Evolutionary conservation across 1,140 invertebrate genomes (phyloP).

Genomic region (Drosophila serrata): DNA sequence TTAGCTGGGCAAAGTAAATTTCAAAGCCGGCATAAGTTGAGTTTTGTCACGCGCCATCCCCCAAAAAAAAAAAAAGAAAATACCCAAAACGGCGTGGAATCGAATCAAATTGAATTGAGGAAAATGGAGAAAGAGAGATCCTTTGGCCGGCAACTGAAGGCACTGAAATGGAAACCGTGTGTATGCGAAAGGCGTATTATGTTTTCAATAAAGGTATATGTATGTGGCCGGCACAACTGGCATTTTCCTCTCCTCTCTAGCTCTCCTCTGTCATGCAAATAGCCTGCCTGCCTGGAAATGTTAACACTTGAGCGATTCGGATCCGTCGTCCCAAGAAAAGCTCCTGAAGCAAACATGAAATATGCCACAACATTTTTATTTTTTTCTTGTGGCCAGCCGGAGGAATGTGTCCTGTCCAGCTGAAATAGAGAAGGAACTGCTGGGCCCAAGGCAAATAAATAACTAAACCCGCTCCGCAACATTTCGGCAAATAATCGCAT

Average conservation of each 20-base stretch:
- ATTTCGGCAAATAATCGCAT: slow-evolving; percentile 83
- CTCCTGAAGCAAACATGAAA: slow-evolving; percentile 75
- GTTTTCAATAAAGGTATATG: slow-evolving; percentile 74
- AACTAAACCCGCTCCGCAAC: slow-evolving; percentile 69
- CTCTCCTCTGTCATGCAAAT: slow-evolving; percentile 68
- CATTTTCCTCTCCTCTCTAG: slow-evolving; percentile 21
- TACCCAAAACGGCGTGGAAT: slow-evolving; percentile 41
- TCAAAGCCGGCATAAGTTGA: slow-evolving; percentile 71
- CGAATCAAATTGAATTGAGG: slow-evolving; percentile 24
- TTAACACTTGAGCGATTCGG: slow-evolving; percentile 77
- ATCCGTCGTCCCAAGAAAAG: slow-evolving; percentile 52
- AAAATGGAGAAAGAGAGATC: slow-evolving; percentile 19
- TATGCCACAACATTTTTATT: slow-evolving; percentile 65
- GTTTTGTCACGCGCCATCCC: slow-evolving; percentile 68
- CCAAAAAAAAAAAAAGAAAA: no score
- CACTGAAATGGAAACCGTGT: slow-evolving; percentile 52
- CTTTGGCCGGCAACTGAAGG: slow-evolving; percentile 17
- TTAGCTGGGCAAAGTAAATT: slow-evolving; percentile 66
- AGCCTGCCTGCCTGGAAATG: slow-evolving; percentile 62
- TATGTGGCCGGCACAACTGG: slow-evolving; percentile 22
- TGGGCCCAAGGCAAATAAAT: slow-evolving; percentile 71
- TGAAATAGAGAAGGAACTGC: slow-evolving; percentile 15
- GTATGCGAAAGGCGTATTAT: slow-evolving; percentile 63
- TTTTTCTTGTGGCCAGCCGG: slow-evolving; percentile 56
- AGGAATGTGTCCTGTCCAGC: slow-evolving; percentile 52